A percentile compares a stretch with the other conserved stretches of the same genome.
Evolutionary conservation across 1,140 invertebrate genomes (phyloP).

Genomic region (Calliopsis andreniformis): DNA sequence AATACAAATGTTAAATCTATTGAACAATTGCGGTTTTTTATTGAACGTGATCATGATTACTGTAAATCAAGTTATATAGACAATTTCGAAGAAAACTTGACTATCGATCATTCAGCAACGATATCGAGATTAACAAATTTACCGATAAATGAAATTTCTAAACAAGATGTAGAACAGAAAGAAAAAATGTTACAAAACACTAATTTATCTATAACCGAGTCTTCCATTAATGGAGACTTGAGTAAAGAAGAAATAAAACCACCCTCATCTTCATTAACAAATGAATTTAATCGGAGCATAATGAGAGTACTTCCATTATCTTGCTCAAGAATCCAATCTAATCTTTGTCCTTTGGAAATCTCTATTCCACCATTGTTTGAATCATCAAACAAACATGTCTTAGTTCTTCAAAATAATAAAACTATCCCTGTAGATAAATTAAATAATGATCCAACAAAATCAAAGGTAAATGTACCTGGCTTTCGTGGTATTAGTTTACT

Average conservation of each 20-base stretch:
- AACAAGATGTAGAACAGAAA: neutral
- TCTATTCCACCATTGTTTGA: conserved; percentile 68
- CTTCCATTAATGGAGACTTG: neutral
- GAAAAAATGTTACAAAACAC: neutral
- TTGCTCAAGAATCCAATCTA: conserved; percentile 39
- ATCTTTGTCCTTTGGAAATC: conserved; percentile 71
- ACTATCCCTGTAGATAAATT: conserved; percentile 59
- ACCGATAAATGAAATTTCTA: neutral
- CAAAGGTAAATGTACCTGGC: conserved; percentile 5
- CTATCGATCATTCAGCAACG: conserved; percentile 62
- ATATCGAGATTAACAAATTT: neutral
- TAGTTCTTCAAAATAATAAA: conserved; percentile 71
- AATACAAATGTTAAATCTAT: neutral
- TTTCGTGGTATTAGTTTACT: conserved; percentile 59
- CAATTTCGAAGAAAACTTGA: conserved; percentile 69
- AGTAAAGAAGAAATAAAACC: neutral
- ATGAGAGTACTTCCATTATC: conserved; percentile 8
- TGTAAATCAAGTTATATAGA: conserved; percentile 14
- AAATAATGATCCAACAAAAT: neutral
- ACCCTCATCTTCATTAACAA: neutral
- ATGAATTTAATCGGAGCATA: conserved; percentile 38
- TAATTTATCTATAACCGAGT: neutral
- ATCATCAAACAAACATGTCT: conserved; percentile 59
- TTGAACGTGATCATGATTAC: conserved; percentile 65
- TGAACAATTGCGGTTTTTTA: neutral